A percentile compares a stretch with the other conserved stretches of the same genome.
phyloP scores from a whole-genome alignment of 2,888 invertebrate species.

The Drosophila merina region DNA sequence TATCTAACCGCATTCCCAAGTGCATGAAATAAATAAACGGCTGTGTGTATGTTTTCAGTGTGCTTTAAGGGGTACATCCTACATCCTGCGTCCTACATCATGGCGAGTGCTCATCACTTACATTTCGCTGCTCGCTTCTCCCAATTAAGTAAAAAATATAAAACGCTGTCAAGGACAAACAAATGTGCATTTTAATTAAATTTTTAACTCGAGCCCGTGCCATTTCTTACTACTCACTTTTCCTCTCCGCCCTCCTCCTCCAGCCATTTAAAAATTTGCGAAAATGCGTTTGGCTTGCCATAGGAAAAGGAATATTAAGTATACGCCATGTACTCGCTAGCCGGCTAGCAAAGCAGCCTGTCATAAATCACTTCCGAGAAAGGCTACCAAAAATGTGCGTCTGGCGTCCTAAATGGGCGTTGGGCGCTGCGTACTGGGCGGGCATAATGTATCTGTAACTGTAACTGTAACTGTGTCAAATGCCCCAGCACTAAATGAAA shows the following conservation, averaged over 20 bases:
- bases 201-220: constrained; percentile 54
- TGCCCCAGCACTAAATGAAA: constrained; percentile 63
- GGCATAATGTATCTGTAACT: constrained; percentile 47
- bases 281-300: constrained; percentile 28
- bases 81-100: constrained; percentile 30
- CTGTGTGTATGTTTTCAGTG: constrained; percentile 7
- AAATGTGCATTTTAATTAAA: constrained; percentile 79
- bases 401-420: constrained; percentile 19
- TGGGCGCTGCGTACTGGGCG: constrained; percentile 16
- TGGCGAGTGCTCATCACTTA: constrained; percentile 47
- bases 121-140: constrained; percentile 47
- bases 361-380: constrained; percentile 70
- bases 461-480: constrained; percentile 61
- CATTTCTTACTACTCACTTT: constrained; percentile 26
- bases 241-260: not conserved
- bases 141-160: constrained; percentile 74
- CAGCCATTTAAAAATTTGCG: constrained; percentile 28
- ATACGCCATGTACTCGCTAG: constrained; percentile 56
- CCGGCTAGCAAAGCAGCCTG: constrained; percentile 18
- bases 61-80: constrained; percentile 9
- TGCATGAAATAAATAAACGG: not conserved
- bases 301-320: constrained; percentile 53
- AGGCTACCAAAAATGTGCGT: constrained; percentile 51
- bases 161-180: constrained; percentile 78
- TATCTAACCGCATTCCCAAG: constrained; percentile 28